These are phyloP conservation scores for Todiramphus saurophagus DNA, from an alignment of 2,113 vertebrate species.

Conservation along the genomic window DNA sequence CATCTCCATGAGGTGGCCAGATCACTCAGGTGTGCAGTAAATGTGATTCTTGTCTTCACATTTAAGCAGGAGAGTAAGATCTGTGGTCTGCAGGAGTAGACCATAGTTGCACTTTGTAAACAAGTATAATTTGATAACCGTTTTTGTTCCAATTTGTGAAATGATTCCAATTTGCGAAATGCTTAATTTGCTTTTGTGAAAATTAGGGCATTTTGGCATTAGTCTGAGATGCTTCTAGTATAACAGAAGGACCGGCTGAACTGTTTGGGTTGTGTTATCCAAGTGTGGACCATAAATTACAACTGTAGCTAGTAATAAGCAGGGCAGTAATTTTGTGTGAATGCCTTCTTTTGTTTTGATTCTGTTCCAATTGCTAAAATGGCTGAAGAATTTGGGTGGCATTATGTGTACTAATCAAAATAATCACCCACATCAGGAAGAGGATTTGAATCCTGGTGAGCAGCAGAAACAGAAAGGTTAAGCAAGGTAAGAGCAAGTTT, in stretches of 20 bases:
- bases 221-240: neutral
- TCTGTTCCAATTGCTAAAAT: constrained; percentile 44
- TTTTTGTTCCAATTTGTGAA: neutral
- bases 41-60: neutral
- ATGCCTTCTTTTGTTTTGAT: constrained; percentile 32
- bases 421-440: constrained; percentile 31
- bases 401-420: constrained; percentile 43
- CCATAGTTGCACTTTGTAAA: neutral
- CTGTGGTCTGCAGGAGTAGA: neutral
- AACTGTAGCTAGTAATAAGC: constrained; percentile 2
- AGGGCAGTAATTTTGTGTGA: constrained; percentile 6
- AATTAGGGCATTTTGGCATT: neutral
- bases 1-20: neutral
- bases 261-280: constrained; percentile 4
- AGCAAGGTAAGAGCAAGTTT: constrained; percentile 20
- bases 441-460: constrained; percentile 41
- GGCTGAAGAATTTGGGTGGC: constrained; percentile 13
- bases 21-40: neutral
- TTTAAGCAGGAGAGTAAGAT: neutral
- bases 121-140: neutral
- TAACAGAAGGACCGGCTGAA: neutral
- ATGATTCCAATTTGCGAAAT: neutral
- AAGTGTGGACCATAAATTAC: constrained; percentile 1
- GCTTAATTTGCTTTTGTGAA: neutral
- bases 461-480: constrained; percentile 33